These are phyloP conservation scores for Vulpes ferrilata DNA, from an alignment of 2,113 vertebrate species.

Conservation along the genomic window DNA sequence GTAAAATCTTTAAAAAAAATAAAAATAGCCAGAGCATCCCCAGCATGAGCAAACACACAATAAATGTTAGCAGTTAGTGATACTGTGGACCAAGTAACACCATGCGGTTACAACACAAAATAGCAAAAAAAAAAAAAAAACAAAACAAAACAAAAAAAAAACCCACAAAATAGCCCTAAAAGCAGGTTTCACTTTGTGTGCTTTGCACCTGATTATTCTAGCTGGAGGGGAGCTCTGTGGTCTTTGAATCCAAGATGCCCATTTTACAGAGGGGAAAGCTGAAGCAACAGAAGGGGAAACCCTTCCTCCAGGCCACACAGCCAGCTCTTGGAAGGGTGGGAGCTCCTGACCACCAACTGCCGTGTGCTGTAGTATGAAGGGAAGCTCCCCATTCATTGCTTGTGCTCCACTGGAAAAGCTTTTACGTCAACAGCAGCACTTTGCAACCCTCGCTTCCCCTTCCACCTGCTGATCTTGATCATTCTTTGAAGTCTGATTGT, in stretches of 20 bases:
- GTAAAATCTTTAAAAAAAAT: neutral
- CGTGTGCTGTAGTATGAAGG: neutral
- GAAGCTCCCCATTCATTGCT: neutral
- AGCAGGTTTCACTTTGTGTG: neutral
- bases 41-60: neutral
- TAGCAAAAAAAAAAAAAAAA: too few species aligned
- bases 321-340: neutral
- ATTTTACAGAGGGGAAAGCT: neutral
- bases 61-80: neutral
- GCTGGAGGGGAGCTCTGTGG: neutral
- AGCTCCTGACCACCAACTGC: accelerated
- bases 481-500: neutral
- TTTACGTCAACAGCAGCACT: neutral
- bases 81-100: too few species aligned
- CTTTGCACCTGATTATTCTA: neutral
- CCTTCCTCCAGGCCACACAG: neutral
- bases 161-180: neutral
- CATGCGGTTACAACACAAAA: neutral
- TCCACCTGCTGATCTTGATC: neutral
- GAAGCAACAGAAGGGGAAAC: neutral
- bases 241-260: neutral
- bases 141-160: too few species aligned
- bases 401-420: neutral
- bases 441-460: neutral
- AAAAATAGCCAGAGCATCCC: neutral